These are phyloP conservation scores for Neomonachus schauinslandi DNA, from an alignment of 2,113 vertebrate species.

Conservation along the genomic window DNA sequence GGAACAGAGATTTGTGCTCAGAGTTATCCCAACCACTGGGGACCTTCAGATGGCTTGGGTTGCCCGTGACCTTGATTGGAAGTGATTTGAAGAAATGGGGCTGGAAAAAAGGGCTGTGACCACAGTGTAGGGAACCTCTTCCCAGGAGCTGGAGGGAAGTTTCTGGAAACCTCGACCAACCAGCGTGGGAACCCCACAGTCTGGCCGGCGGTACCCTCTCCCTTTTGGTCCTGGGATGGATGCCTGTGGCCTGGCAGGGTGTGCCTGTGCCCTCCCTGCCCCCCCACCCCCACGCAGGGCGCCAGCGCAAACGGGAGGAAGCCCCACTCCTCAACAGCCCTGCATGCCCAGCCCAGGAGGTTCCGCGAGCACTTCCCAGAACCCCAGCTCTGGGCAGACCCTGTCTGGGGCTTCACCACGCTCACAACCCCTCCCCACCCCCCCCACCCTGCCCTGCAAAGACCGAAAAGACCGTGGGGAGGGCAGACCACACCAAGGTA, in stretches of 20 bases:
- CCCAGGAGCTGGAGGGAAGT: not conserved
- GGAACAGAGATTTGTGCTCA: not conserved
- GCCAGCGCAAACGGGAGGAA: fast-evolving
- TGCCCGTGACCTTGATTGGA: slow-evolving; percentile 25
- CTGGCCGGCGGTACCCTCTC: not conserved
- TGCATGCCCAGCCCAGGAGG: fast-evolving
- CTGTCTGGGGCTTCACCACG: not conserved
- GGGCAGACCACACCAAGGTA: fast-evolving
- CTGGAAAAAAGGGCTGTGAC: not conserved
- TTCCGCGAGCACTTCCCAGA: fast-evolving
- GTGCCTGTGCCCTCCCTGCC: fast-evolving
- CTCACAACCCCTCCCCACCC: not conserved
- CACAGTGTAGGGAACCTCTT: not conserved
- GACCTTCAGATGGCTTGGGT: not conserved
- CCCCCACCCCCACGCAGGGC: not conserved
- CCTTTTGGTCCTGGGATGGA: not conserved
- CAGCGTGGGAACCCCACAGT: not conserved
- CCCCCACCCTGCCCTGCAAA: too few species aligned
- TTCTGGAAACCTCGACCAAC: not conserved
- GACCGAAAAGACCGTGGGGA: not conserved
- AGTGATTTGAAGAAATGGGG: slow-evolving; percentile 55
- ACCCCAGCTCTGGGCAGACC: not conserved
- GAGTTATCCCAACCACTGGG: not conserved
- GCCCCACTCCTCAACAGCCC: not conserved
- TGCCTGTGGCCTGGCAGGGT: not conserved